These are phyloP conservation scores for Gymnoscelis rufifasciata DNA, from an alignment of 2,888 invertebrate species.

Conservation along the genomic window DNA sequence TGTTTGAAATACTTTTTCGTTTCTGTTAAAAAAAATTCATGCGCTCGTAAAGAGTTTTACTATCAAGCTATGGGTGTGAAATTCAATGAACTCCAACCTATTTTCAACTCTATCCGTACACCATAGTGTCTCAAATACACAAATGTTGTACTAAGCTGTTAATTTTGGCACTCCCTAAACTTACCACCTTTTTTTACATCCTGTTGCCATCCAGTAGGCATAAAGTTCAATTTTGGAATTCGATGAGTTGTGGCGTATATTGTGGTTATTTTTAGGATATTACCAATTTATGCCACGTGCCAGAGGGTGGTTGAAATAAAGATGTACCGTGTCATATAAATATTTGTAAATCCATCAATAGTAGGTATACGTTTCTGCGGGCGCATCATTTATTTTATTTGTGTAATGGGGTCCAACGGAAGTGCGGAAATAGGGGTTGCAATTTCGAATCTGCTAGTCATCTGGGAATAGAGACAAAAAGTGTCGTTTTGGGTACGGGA, in stretches of 20 bases:
- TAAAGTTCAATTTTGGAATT: no score
- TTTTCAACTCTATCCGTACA: conserved; percentile 8
- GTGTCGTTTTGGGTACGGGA: no score
- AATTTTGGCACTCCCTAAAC: conserved; percentile 28
- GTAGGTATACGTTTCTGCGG: conserved; percentile 32
- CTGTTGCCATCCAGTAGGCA: no score
- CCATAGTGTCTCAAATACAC: conserved; percentile 1
- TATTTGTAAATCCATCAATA: conserved; percentile 33
- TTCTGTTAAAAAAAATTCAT: no score
- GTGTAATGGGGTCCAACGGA: conserved; percentile 5
- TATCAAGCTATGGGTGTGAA: no score
- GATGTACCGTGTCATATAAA: conserved; percentile 30
- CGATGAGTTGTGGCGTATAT: not conserved
- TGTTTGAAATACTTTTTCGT: no score
- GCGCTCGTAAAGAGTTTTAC: no score
- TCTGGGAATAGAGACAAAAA: conserved; percentile 2
- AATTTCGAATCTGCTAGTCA: conserved; percentile 4
- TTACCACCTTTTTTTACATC: no score
- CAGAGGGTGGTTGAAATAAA: conserved; percentile 28
- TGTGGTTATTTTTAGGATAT: conserved; percentile 34
- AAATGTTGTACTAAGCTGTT: conserved; percentile 18
- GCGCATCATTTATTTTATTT: conserved; percentile 15
- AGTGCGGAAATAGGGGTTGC: not conserved
- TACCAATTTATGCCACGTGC: conserved; percentile 43
- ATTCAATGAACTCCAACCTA: not conserved